A percentile compares a stretch with the other conserved stretches of the same genome.
Evolutionary conservation across 2,113 vertebrate species (phyloP).

Genomic region (Leucoraja erinaceus): DNA sequence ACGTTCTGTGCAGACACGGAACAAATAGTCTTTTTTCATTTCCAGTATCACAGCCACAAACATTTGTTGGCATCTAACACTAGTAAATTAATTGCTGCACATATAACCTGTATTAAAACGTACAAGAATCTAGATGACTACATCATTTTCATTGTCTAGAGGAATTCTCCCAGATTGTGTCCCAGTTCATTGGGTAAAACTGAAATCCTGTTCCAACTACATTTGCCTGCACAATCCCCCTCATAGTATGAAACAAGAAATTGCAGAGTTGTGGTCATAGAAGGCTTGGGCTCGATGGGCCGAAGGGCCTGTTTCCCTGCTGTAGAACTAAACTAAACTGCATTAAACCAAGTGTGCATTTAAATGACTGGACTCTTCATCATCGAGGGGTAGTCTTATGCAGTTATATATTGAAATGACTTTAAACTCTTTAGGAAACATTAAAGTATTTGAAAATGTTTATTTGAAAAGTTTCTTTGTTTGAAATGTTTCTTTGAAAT

Average conservation of each 20-base stretch:
- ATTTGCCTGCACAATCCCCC: neutral
- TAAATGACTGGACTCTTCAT: neutral
- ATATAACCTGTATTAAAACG: neutral
- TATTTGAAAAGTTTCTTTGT: too few species aligned
- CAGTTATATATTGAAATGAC: neutral
- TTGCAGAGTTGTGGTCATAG: too few species aligned
- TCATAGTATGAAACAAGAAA: neutral
- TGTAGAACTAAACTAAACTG: too few species aligned
- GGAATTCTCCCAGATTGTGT: neutral
- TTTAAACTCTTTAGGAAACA: neutral
- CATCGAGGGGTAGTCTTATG: neutral
- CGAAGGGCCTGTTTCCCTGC: too few species aligned
- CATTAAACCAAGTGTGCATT: neutral
- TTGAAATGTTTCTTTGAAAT: too few species aligned
- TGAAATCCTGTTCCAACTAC: neutral
- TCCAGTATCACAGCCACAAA: neutral
- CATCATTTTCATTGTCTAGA: neutral
- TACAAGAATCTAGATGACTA: neutral
- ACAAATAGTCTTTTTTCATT: neutral
- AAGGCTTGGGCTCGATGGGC: too few species aligned
- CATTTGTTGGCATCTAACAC: too few species aligned
- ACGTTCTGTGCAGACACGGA: neutral
- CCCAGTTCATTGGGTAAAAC: neutral
- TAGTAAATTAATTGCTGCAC: neutral
- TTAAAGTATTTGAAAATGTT: neutral